phyloP scores from a whole-genome alignment of 2,113 vertebrate species.

The Corythoichthys intestinalis region DNA sequence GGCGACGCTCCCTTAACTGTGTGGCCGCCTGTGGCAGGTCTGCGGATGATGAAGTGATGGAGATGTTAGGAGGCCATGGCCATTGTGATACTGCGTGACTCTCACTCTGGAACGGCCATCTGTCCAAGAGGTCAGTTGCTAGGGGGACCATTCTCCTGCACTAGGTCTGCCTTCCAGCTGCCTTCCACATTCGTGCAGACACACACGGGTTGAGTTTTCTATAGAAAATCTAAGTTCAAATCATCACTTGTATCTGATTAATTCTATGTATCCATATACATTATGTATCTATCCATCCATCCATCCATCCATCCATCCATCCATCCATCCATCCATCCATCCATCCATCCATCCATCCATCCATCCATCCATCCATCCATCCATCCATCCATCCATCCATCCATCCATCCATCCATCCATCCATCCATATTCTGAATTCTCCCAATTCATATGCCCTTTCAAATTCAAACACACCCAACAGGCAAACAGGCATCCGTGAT shows the following conservation, averaged over 20 bases:
- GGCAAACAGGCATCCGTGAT: constrained; percentile 47
- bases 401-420: neutral
- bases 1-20: constrained; percentile 39
- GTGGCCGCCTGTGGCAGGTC: constrained; percentile 54
- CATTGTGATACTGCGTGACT: constrained; percentile 74
- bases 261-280: too few species aligned
- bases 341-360: neutral
- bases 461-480: constrained; percentile 45
- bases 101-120: constrained; percentile 75
- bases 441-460: constrained; percentile 35
- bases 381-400: neutral
- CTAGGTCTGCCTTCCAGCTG: constrained; percentile 77
- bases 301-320: neutral
- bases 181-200: constrained; percentile 59
- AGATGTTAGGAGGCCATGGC: constrained; percentile 72
- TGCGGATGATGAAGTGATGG: constrained; percentile 70
- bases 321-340: neutral
- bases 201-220: constrained; percentile 2
- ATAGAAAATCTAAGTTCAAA: too few species aligned
- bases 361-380: neutral
- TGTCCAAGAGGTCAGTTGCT: constrained; percentile 77
- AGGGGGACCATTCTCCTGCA: constrained; percentile 70
- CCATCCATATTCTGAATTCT: constrained; percentile 52
- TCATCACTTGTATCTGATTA: too few species aligned
- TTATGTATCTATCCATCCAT: too few species aligned